A percentile compares a stretch with the other conserved stretches of the same genome.
Conservation (phyloP, 2,797 vertebrate species). For the Pantherophis vulpinus region DNA sequence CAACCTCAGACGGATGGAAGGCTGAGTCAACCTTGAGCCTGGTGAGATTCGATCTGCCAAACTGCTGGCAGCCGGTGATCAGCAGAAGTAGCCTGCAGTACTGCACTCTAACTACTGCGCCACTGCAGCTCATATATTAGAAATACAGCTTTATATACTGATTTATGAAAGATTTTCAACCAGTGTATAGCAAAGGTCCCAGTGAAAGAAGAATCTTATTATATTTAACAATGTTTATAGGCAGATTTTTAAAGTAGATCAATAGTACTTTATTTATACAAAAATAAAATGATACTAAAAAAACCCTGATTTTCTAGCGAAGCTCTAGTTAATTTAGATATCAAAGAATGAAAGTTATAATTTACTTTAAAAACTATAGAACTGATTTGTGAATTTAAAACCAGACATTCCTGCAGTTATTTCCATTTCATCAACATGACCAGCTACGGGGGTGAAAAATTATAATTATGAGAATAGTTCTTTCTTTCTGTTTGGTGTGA, state of each 20-base stretch:
- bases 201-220: not conserved
- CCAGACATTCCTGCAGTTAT: not conserved
- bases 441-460: not conserved
- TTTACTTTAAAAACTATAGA: not conserved
- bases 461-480: not conserved
- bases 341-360: not conserved
- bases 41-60: too few species aligned
- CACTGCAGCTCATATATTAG: not conserved
- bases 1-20: too few species aligned
- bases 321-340: conserved; percentile 15
- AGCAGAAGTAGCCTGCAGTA: too few species aligned
- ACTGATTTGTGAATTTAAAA: not conserved
- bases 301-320: conserved; percentile 2
- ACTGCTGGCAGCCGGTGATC: too few species aligned
- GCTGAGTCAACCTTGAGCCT: too few species aligned
- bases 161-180: not conserved
- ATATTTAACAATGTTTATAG: not conserved
- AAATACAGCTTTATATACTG: conserved; percentile 3
- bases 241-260: not conserved
- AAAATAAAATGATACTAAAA: not conserved
- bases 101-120: too few species aligned
- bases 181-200: not conserved
- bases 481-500: not conserved
- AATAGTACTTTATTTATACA: fast-evolving
- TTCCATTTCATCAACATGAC: not conserved